Conservation (phyloP, 2,888 invertebrate genomes). For the Marasmarcha lunaedactyla region DNA sequence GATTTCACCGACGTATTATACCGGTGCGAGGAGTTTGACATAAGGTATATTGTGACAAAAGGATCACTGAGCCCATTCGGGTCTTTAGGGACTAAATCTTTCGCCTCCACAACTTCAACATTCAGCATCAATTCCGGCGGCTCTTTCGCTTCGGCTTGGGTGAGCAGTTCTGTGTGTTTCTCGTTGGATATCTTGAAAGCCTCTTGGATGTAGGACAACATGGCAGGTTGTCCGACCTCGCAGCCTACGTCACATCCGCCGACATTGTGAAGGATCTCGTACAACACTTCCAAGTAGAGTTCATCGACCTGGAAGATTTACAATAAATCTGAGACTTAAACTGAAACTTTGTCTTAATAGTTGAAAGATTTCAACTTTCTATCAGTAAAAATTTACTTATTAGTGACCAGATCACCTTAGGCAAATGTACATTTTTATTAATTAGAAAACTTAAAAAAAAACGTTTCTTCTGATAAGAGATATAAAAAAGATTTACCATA, state of each 20-base stretch:
- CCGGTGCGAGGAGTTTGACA: slow-evolving; percentile 80
- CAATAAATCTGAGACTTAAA: slow-evolving; percentile 3
- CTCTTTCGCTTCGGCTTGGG: slow-evolving; percentile 81
- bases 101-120: slow-evolving; percentile 88
- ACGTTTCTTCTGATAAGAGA: too few relatives aligned
- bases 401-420: too few relatives aligned
- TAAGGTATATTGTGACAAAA: slow-evolving; percentile 91
- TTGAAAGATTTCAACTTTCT: too few relatives aligned
- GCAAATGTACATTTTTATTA: too few relatives aligned
- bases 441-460: too few relatives aligned
- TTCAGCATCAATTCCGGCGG: slow-evolving; percentile 87
- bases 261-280: slow-evolving; percentile 86
- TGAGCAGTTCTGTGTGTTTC: slow-evolving; percentile 78
- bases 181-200: slow-evolving; percentile 81
- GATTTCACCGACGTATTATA: slow-evolving; percentile 94
- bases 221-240: slow-evolving; percentile 75
- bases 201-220: slow-evolving; percentile 83
- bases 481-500: too few relatives aligned
- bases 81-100: slow-evolving; percentile 86
- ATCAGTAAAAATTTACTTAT: too few relatives aligned
- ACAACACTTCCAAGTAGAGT: slow-evolving; percentile 85
- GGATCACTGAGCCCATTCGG: slow-evolving; percentile 96
- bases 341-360: not conserved
- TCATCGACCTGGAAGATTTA: slow-evolving; percentile 79
- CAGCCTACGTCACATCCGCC: slow-evolving; percentile 83